A percentile compares a stretch with the other conserved stretches of the same genome.
Conservation (phyloP, 2,797 vertebrate species). For the Acropternis orthonyx region DNA sequence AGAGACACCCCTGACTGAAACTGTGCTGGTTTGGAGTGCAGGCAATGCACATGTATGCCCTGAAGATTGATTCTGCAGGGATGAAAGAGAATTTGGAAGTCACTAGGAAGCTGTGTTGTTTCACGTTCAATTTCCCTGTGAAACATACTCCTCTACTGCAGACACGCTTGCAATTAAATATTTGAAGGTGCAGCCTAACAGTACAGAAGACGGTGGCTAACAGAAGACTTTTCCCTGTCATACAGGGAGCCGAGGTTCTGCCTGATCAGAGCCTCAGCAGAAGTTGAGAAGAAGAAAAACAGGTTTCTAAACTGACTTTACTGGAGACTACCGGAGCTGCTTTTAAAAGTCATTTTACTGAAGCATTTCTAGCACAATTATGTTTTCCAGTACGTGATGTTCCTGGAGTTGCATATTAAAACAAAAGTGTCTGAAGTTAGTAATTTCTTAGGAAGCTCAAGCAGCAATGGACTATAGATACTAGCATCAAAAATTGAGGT, state of each 20-base stretch:
- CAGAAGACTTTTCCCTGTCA: not conserved
- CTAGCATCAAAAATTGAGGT: not conserved
- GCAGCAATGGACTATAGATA: not conserved
- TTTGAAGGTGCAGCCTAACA: not conserved
- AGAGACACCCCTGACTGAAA: fast-evolving
- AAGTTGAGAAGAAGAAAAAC: not conserved
- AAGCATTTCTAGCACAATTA: not conserved
- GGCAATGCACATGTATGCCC: too few relatives aligned
- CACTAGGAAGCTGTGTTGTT: not conserved
- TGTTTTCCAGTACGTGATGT: not conserved
- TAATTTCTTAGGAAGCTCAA: not conserved
- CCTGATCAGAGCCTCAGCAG: not conserved
- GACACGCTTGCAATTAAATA: not conserved
- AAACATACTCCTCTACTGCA: not conserved
- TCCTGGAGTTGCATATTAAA: not conserved
- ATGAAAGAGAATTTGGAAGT: not conserved
- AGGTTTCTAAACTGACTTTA: not conserved
- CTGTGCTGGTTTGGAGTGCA: not conserved
- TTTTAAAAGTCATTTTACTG: not conserved
- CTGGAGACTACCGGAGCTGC: not conserved
- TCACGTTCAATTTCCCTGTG: not conserved
- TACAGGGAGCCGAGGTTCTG: not conserved
- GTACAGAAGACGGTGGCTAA: too few relatives aligned
- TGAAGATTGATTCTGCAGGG: not conserved
- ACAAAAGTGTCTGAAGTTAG: not conserved